Percentiles rank a stretch among this genome's conserved stretches.
Evolutionary conservation across 2,113 vertebrate genomes (phyloP).

Genomic region (Dipodomys ordii): DNA sequence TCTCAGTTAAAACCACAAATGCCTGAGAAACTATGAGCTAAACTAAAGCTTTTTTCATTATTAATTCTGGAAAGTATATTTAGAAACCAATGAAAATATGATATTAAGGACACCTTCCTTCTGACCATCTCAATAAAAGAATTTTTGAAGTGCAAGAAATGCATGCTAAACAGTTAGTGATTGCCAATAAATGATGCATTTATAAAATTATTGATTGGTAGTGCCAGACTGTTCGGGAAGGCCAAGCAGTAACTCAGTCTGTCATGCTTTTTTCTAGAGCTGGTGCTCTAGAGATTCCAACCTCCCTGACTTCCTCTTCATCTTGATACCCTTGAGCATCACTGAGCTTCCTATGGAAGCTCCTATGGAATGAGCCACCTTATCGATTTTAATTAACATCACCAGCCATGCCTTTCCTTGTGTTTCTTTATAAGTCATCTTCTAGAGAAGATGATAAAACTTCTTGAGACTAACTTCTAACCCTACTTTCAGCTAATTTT

Average conservation of each 20-base stretch:
- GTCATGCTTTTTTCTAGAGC: background rate
- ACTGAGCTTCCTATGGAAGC: background rate
- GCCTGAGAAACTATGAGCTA: slow-evolving; percentile 48
- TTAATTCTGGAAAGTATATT: slow-evolving; percentile 52
- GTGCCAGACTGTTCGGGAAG: background rate
- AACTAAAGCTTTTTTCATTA: background rate
- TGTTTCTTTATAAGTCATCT: background rate
- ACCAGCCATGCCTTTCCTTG: background rate
- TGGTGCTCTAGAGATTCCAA: background rate
- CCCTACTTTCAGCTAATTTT: background rate
- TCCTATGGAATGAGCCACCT: background rate
- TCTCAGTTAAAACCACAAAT: slow-evolving; percentile 45
- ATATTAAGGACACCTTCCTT: slow-evolving; percentile 22
- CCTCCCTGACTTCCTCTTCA: background rate
- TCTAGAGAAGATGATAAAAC: background rate
- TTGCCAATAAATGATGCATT: background rate
- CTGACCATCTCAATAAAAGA: slow-evolving; percentile 61
- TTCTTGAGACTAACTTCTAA: background rate
- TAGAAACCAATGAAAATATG: slow-evolving; percentile 48
- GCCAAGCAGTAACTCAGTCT: background rate
- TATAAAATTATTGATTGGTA: background rate
- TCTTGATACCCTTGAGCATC: too few relatives aligned
- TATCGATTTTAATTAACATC: background rate
- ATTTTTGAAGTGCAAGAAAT: slow-evolving; percentile 37
- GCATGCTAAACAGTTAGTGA: slow-evolving; percentile 13